Percentiles rank a stretch among this genome's conserved stretches.
These are phyloP conservation scores for Diplodus sargus DNA, from an alignment of 2,797 vertebrate genomes.

Conservation along the genomic window DNA sequence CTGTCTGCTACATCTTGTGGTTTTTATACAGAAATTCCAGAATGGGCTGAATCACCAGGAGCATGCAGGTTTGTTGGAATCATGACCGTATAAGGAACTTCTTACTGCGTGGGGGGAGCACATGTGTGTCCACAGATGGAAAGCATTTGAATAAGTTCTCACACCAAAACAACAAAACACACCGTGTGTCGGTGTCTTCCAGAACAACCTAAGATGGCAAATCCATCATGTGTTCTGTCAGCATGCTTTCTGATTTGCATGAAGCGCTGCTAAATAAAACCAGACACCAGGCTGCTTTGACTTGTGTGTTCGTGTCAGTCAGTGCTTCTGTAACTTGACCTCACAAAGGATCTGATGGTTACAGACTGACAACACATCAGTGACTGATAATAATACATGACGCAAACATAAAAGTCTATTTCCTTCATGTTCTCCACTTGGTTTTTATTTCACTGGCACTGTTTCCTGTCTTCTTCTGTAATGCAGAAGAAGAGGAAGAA, in stretches of 20 bases:
- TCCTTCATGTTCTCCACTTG: too few relatives aligned
- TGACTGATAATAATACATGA: too few relatives aligned
- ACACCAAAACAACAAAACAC: not conserved
- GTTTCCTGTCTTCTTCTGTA: too few relatives aligned
- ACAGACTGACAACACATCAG: not conserved
- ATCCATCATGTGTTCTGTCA: not conserved
- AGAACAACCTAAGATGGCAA: not conserved
- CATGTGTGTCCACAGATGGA: conserved; percentile 1
- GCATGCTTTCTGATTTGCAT: not conserved
- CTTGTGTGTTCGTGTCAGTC: not conserved
- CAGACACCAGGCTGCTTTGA: not conserved
- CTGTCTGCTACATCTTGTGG: conserved; percentile 11
- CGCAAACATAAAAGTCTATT: too few relatives aligned
- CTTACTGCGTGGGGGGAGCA: not conserved
- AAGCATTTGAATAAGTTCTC: not conserved
- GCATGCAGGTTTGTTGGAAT: not conserved
- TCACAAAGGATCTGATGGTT: not conserved
- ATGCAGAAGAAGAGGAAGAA: too few relatives aligned
- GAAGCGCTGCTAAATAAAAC: not conserved
- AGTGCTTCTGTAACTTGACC: not conserved
- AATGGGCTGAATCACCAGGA: not conserved
- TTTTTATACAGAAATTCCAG: not conserved
- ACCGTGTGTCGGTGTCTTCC: not conserved
- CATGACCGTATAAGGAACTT: conserved; percentile 10
- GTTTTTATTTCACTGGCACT: too few relatives aligned